Evolutionary conservation across 2,888 invertebrate genomes (phyloP).

Genomic region (Ectropis crepuscularia): DNA sequence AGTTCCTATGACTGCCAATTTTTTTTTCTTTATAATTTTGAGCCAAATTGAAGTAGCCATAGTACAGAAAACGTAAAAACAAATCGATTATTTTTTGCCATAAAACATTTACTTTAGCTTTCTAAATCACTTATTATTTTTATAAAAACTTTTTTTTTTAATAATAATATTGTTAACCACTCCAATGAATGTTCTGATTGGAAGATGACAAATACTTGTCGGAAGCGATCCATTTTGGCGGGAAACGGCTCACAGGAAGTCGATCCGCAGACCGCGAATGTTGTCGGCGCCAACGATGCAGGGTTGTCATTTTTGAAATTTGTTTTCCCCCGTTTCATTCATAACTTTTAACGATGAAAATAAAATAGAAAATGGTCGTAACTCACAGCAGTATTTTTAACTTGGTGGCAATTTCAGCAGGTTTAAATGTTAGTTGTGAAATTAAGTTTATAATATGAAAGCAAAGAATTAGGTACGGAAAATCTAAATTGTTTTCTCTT

Average conservation of each 20-base stretch:
- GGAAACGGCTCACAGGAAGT: conserved; percentile 82
- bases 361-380: conserved; percentile 27
- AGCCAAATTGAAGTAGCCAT: too few species aligned
- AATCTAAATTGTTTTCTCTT: conserved; percentile 17
- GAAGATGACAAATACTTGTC: conserved; percentile 81
- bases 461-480: background rate
- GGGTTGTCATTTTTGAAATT: conserved; percentile 44
- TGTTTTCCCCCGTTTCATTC: conserved; percentile 39
- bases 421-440: background rate
- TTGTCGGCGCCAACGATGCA: conserved; percentile 71
- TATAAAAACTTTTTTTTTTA: too few species aligned
- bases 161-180: conserved; percentile 36
- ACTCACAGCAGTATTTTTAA: conserved; percentile 15
- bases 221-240: conserved; percentile 84
- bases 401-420: conserved; percentile 8
- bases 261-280: conserved; percentile 82
- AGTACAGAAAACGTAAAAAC: too few species aligned
- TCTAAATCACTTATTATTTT: too few species aligned
- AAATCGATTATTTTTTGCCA: too few species aligned
- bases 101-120: too few species aligned
- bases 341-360: conserved; percentile 31
- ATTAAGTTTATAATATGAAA: conserved; percentile 1
- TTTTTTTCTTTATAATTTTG: too few species aligned
- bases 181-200: conserved; percentile 58
- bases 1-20: too few species aligned